Conservation (phyloP, 2,888 invertebrate genomes). For the Diarsia dahlii region DNA sequence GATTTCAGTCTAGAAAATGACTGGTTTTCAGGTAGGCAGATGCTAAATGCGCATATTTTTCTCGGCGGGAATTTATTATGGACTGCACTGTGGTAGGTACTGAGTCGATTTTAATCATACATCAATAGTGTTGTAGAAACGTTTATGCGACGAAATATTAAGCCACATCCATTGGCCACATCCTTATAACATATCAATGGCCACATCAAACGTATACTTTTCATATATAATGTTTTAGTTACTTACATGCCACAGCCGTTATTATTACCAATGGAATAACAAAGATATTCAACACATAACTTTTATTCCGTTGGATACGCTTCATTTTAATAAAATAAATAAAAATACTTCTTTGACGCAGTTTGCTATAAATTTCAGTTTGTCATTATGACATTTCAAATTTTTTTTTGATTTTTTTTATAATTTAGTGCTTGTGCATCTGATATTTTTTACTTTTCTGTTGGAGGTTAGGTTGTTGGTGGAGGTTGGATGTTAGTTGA, state of each 20-base stretch:
- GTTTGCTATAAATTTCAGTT: slow-evolving; percentile 9
- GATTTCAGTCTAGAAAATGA: too few species aligned
- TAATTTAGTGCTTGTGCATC: background rate
- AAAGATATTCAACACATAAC: slow-evolving; percentile 33
- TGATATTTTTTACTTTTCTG: background rate
- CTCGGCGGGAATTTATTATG: background rate
- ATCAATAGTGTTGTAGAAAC: background rate
- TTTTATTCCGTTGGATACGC: slow-evolving; percentile 9
- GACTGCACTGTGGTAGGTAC: background rate
- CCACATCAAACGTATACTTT: too few species aligned
- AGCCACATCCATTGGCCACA: too few species aligned
- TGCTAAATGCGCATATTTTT: background rate
- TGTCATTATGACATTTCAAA: slow-evolving; percentile 34
- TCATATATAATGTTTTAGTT: background rate
- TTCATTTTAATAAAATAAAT: slow-evolving; percentile 46
- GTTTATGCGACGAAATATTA: background rate
- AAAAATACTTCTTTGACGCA: slow-evolving; percentile 15
- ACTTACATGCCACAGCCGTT: slow-evolving; percentile 50
- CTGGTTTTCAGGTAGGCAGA: too few species aligned
- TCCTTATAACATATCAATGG: too few species aligned
- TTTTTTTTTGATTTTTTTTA: background rate
- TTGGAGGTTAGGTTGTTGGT: too few species aligned
- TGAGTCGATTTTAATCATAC: background rate
- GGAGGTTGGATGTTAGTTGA: too few species aligned
- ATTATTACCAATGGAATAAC: slow-evolving; percentile 34